Percentiles rank a stretch among this genome's conserved stretches.
phyloP scores from a whole-genome alignment of 2,888 invertebrate genomes.

The Ochropacha duplaris region DNA sequence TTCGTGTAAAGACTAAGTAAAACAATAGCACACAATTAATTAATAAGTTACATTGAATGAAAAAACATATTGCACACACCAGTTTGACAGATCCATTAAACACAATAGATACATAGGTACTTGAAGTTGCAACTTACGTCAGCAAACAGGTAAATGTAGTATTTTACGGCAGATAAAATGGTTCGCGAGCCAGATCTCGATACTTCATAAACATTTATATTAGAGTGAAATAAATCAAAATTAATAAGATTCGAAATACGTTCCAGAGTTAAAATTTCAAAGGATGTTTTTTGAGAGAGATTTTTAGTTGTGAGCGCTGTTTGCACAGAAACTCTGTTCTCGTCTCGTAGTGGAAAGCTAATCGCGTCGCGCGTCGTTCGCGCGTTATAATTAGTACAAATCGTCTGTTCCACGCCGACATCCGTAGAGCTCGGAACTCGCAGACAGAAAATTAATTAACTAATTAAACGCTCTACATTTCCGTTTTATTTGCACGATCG shows the following conservation, averaged over 20 bases:
- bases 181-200: constrained; percentile 4
- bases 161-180: constrained; percentile 1
- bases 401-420: constrained; percentile 58
- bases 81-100: constrained; percentile 1
- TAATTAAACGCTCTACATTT: constrained; percentile 2
- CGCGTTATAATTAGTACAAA: constrained; percentile 83
- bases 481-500: constrained; percentile 3
- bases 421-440: constrained; percentile 41
- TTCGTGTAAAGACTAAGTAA: neutral
- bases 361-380: constrained; percentile 72
- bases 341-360: constrained; percentile 65
- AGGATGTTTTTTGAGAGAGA: neutral
- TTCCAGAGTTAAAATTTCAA: neutral
- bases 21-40: no score
- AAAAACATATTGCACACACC: no score
- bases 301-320: constrained; percentile 22
- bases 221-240: constrained; percentile 6
- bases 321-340: constrained; percentile 26
- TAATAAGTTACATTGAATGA: no score
- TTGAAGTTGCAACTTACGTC: constrained; percentile 1
- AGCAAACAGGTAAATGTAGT: constrained; percentile 6
- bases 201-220: constrained; percentile 4
- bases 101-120: neutral
- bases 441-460: constrained; percentile 34
- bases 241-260: constrained; percentile 2